Evolutionary conservation across 2,888 invertebrate genomes (phyloP).

Genomic region (Orchestes rusci): DNA sequence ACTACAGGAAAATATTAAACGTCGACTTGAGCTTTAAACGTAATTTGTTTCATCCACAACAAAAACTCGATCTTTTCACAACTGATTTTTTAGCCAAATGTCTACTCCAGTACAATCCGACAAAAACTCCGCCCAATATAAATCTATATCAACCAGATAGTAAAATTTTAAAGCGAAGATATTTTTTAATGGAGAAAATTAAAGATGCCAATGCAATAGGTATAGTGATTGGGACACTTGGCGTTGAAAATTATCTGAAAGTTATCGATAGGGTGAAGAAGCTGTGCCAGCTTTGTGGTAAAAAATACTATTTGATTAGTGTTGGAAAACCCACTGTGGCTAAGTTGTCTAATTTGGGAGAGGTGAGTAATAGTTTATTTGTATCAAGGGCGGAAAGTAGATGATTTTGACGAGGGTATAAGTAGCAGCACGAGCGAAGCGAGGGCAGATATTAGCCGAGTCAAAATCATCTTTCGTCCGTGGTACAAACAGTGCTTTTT

Average conservation of each 20-base stretch:
- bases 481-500: too few relatives aligned
- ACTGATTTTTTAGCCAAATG: constrained; percentile 47
- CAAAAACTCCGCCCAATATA: constrained; percentile 39
- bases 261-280: constrained; percentile 67
- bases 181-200: constrained; percentile 81
- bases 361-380: constrained; percentile 48
- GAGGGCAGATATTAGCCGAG: too few relatives aligned
- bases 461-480: too few relatives aligned
- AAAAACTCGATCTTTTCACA: too few relatives aligned
- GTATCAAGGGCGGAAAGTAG: too few relatives aligned
- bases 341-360: constrained; percentile 91
- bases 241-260: constrained; percentile 69
- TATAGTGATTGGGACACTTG: constrained; percentile 85
- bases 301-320: constrained; percentile 84
- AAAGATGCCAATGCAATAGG: constrained; percentile 85
- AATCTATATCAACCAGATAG: constrained; percentile 41
- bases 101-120: constrained; percentile 54
- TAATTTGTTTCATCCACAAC: too few relatives aligned
- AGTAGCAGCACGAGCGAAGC: too few relatives aligned
- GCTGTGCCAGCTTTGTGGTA: constrained; percentile 66
- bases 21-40: constrained; percentile 40
- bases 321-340: constrained; percentile 93
- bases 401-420: too few relatives aligned
- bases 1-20: constrained; percentile 48
- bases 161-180: constrained; percentile 68